Base-by-base conservation (phyloP, 2,113 vertebrate species). In the Ptychochromis oligacanthus region DNA sequence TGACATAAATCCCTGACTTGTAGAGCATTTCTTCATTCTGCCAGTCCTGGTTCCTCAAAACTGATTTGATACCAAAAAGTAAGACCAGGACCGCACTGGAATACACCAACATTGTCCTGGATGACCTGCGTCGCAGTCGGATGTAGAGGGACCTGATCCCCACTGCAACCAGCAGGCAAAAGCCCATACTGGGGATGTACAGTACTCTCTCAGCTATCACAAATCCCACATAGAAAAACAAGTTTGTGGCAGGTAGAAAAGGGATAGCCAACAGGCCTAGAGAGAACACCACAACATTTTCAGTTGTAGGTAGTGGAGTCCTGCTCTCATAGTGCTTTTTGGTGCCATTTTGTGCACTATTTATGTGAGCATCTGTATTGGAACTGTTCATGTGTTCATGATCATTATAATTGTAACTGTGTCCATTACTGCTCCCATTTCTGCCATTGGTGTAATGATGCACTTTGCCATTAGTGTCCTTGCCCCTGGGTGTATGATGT, bases 121-220 rank as follows among this genome's bases (percentile, higher is more conserved):
- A 93, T 91, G 97, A 96, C 31, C 95, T 93, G 79, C 96, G 97
- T 78, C 96, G 95, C 83, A 97, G 92, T 90, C 96, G 97, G 83
- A 98, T 90, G 88, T 96, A 97, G 87, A 99, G 96, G 79, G 97
- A 96, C 91, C 98, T 96, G 93, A 97, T 91, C 79, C 97, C 98
- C 84, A 97, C 96, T 15, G 98, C 97, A 87, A 99, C 94, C 93
- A 99, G 96, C 92, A 99, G 95, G 95, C 98, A 99, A 90, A 99
- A 99, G 94, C 98, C 98, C 98, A 99, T 99, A 94, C 98, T 99
- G 88, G 98, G 98, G 89, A 99, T 98, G 96, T 99, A 99, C 52
- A 99, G 96, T 9, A 99, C 97, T 93, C 98, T 95, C 96, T 99
- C 98, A 80, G 98, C 98, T 88, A 99, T 97, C 90, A 99, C 98